phyloP scores from a whole-genome alignment of 2,113 vertebrate genomes.

The Lipotes vexillifer region DNA sequence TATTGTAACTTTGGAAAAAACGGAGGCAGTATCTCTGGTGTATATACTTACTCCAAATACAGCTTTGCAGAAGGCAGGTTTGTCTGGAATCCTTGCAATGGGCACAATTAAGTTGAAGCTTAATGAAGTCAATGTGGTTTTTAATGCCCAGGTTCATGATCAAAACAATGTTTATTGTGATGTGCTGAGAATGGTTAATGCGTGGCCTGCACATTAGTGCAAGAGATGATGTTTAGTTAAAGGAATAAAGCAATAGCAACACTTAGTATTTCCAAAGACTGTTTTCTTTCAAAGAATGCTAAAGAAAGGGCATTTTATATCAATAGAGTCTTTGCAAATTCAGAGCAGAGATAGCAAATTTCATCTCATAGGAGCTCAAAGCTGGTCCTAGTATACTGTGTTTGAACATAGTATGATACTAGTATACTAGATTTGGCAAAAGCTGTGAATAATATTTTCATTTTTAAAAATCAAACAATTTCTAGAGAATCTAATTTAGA shows the following conservation, averaged over 20 bases:
- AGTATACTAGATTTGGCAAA: background rate
- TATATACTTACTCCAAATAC: background rate
- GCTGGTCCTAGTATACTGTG: background rate
- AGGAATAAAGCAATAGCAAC: background rate
- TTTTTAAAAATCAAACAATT: background rate
- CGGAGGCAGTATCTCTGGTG: background rate
- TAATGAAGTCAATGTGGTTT: background rate
- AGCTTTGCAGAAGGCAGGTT: background rate
- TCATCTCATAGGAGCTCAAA: background rate
- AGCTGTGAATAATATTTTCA: background rate
- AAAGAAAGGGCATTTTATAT: background rate
- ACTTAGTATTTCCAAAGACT: background rate
- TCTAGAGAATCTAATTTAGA: background rate
- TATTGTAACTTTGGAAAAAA: background rate
- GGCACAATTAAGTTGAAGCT: constrained; percentile 19
- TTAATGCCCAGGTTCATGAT: background rate
- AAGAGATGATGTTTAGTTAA: background rate
- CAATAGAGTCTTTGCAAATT: background rate
- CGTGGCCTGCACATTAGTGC: background rate
- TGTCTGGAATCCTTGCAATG: background rate
- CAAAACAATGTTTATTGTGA: background rate
- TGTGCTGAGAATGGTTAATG: background rate
- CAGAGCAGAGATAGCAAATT: background rate
- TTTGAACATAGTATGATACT: too few species aligned
- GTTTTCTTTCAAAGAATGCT: constrained; percentile 7